Conservation (phyloP, 37 sponge, comb jelly and placozoan species). For the Beroe forskalii region DNA sequence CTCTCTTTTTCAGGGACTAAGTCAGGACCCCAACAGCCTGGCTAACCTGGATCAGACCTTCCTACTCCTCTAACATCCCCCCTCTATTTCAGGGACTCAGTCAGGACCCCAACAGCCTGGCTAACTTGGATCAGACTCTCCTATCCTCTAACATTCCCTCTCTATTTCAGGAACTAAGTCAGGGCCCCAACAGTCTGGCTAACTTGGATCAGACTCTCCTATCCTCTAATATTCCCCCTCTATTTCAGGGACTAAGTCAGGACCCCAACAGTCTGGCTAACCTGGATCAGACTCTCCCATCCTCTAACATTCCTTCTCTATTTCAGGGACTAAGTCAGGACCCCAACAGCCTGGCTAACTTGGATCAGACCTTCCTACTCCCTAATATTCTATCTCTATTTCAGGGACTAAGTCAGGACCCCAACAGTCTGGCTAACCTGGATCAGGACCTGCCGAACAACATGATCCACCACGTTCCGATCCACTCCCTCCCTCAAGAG, state of each 20-base stretch:
- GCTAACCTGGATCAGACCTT: conserved; percentile 96
- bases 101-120: conserved; percentile 89
- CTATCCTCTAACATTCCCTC: no score
- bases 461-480: conserved; percentile 96
- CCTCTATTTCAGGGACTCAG: conserved; percentile 67
- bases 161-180: no score
- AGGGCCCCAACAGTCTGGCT: no score
- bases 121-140: conserved; percentile 95
- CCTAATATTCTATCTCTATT: no score
- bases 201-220: no score
- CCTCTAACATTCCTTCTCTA: no score
- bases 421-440: conserved; percentile 91
- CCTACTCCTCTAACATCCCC: no score
- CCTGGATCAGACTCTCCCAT: conserved; percentile 94
- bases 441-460: conserved; percentile 99
- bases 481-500: conserved; percentile 91
- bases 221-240: no score
- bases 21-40: conserved; percentile 88
- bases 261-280: conserved; percentile 94
- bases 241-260: conserved; percentile 69
- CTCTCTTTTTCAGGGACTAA: conserved; percentile 67
- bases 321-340: conserved; percentile 74
- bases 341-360: conserved; percentile 90
- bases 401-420: conserved; percentile 77
- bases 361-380: conserved; percentile 97